Base-by-base conservation (phyloP, 2,888 invertebrate genomes). In the Pasiphila rectangulata region DNA sequence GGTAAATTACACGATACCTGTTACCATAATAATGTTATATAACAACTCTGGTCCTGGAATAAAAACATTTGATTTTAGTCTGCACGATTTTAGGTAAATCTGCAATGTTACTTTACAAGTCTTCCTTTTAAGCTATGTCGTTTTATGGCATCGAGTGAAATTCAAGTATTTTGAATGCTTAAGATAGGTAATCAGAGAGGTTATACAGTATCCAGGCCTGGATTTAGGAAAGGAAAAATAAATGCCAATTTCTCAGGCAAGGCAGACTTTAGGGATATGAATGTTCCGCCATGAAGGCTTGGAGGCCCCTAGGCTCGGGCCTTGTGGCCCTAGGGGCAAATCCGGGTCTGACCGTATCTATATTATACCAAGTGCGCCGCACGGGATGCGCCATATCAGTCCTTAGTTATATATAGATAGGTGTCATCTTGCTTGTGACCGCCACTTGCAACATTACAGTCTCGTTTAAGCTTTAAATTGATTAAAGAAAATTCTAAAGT, bases 391-490 rank as follows among this genome's bases (percentile, higher is more conserved):
- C 57, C 57, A 61, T 61, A 63, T 61, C 62, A 61, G 67, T 63
- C 58, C 56, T 61, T 67, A 59, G 59, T 57, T 63, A 67, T 65
- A 58, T 57, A 60, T 62, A 59, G 56, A 47, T 58, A 72, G 68
- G 69, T 64, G 66, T 72, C 67, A 67, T 75, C 59, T 64, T 64
- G 65, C 23, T 9, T 45, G 61, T 58, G 61, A 32, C 67, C 69
- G 64, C 54, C 55, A 72, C 67, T 69, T 59, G 69, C 70, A 76
- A 72, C 70, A 72, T 61, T 61, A 69, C n/a, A 74, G 77, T 81
- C 79, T 79, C 77, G 76, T 83, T 79, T 84, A 84, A 86, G 87
- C 87, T 87, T 86, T 87, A 87, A 87, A 86, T 86, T 86, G 86
- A 86, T 77, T 86, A 87, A 87, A 87, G 80, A 82, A 77, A 85